Conservation (phyloP, 2,113 vertebrate genomes). For the Mormyrus lacerda region DNA sequence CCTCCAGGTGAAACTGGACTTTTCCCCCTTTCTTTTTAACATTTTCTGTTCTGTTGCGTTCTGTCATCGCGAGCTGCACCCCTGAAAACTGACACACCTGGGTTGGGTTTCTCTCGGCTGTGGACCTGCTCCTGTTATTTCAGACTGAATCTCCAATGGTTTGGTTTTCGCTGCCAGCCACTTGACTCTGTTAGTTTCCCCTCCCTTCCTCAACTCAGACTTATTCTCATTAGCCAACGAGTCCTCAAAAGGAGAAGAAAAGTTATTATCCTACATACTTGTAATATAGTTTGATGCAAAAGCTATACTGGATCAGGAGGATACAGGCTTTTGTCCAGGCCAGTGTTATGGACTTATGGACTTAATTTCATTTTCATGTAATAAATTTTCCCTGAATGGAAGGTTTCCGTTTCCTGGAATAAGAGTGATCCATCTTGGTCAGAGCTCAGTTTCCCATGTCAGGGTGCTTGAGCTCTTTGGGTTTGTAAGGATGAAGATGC, state of each 20-base stretch:
- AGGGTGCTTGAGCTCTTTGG: neutral
- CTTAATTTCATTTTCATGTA: neutral
- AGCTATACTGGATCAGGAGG: neutral
- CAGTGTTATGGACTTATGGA: neutral
- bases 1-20: neutral
- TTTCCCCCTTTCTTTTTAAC: neutral
- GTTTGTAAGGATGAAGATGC: neutral
- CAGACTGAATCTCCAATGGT: neutral
- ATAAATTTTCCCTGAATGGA: neutral
- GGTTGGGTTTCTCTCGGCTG: neutral
- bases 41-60: neutral
- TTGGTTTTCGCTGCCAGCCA: neutral
- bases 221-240: constrained; percentile 16
- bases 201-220: constrained; percentile 21
- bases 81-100: neutral
- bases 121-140: neutral
- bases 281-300: neutral
- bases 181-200: neutral
- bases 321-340: neutral
- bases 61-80: neutral
- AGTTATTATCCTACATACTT: neutral
- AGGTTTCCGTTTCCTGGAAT: neutral
- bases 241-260: constrained; percentile 16
- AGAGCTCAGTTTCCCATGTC: neutral
- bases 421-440: neutral